phyloP scores from a whole-genome alignment of 1,140 invertebrate genomes.

The Asobara japonica region DNA sequence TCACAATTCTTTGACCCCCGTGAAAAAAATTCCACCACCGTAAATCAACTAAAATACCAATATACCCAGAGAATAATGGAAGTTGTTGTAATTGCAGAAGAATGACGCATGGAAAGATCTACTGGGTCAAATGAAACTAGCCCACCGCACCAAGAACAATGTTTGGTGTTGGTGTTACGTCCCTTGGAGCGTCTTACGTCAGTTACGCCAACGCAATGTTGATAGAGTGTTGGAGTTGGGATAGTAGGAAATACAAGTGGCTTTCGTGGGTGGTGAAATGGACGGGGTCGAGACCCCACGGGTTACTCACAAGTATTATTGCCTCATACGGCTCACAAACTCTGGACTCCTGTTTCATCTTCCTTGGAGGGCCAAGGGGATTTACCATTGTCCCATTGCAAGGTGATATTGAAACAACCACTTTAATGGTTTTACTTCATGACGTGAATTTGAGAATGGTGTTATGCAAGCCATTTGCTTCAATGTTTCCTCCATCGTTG shows the following conservation, averaged over 20 bases:
- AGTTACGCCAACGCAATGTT: slow-evolving; percentile 19
- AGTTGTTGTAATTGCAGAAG: neutral
- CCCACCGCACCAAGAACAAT: neutral
- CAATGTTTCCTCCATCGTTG: too few species aligned
- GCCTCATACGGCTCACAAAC: neutral
- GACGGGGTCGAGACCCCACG: neutral
- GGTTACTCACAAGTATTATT: neutral
- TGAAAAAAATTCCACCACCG: too few species aligned
- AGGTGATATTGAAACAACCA: too few species aligned
- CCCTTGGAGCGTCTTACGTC: neutral
- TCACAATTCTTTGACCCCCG: too few species aligned
- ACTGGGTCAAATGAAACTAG: neutral
- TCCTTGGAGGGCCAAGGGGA: neutral
- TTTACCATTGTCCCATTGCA: neutral
- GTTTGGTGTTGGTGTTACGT: neutral
- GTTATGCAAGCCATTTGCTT: too few species aligned
- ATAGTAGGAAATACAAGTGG: neutral
- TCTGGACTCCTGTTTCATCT: neutral
- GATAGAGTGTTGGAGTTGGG: neutral
- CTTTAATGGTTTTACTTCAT: too few species aligned
- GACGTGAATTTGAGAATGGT: too few species aligned
- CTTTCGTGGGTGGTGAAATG: slow-evolving; percentile 7
- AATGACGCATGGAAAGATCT: neutral
- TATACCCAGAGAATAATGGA: neutral
- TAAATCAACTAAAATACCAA: neutral